Evolutionary conservation across 2,797 vertebrate species (phyloP).

Genomic region (Leptodactylus fallax): DNA sequence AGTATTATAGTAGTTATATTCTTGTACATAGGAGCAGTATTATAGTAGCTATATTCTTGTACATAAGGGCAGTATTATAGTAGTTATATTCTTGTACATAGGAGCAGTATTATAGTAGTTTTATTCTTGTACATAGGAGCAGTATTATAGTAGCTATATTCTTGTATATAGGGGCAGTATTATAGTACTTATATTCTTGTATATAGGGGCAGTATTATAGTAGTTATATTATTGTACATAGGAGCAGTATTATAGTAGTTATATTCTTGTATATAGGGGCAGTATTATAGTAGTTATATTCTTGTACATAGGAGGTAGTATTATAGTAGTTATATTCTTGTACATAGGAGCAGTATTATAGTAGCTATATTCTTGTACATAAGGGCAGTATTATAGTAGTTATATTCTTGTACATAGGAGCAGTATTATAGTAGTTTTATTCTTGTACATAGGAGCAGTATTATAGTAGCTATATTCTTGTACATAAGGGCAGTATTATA

Average conservation of each 20-base stretch:
- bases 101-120: too few relatives aligned
- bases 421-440: neutral
- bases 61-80: too few relatives aligned
- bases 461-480: neutral
- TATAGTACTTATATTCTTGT: too few relatives aligned
- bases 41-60: too few relatives aligned
- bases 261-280: neutral
- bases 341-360: neutral
- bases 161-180: too few relatives aligned
- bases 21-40: neutral
- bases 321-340: conserved; percentile 12
- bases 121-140: too few relatives aligned
- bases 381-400: too few relatives aligned
- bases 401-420: neutral
- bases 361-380: too few relatives aligned
- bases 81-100: too few relatives aligned
- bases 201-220: too few relatives aligned
- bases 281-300: conserved; percentile 6
- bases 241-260: neutral
- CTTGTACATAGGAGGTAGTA: neutral
- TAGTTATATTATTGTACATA: too few relatives aligned
- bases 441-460: neutral
- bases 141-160: too few relatives aligned
- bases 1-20: neutral
- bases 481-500: neutral